Conservation (phyloP, 37 sponge, comb jelly and placozoan genomes). For the Oopsacas minuta region DNA sequence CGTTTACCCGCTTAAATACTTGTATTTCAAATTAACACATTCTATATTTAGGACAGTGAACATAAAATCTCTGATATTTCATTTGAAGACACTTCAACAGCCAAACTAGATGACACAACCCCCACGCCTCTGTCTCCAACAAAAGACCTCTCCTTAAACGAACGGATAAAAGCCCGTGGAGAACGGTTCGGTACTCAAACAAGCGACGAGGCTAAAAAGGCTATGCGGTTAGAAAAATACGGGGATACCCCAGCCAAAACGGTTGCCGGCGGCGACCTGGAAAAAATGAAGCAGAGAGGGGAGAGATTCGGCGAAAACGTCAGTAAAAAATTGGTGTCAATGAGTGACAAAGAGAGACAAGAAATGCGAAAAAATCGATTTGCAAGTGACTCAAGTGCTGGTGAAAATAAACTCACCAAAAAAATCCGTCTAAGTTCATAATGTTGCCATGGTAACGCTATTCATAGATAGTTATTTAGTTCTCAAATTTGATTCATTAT, state of each 20-base stretch:
- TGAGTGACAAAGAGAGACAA: neutral
- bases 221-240: constrained; percentile 53
- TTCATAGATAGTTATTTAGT: neutral
- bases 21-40: too few relatives aligned
- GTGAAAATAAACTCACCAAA: neutral
- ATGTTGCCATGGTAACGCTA: neutral
- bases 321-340: neutral
- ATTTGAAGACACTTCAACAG: too few relatives aligned
- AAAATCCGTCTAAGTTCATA: neutral
- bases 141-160: neutral
- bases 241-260: neutral
- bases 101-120: too few relatives aligned
- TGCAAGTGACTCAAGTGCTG: neutral
- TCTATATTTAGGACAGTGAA: too few relatives aligned
- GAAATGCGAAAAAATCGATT: neutral
- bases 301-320: constrained; percentile 53
- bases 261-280: constrained; percentile 24
- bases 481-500: too few relatives aligned
- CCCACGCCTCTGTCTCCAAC: too few relatives aligned
- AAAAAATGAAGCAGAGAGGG: constrained; percentile 49
- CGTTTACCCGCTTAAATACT: too few relatives aligned
- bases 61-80: too few relatives aligned
- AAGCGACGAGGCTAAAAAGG: constrained; percentile 56
- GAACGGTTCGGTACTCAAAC: constrained; percentile 50
- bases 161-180: constrained; percentile 32